A percentile compares a stretch with the other conserved stretches of the same genome.
Evolutionary conservation across 2,888 invertebrate genomes (phyloP).

Genomic region (Orchestes rusci): DNA sequence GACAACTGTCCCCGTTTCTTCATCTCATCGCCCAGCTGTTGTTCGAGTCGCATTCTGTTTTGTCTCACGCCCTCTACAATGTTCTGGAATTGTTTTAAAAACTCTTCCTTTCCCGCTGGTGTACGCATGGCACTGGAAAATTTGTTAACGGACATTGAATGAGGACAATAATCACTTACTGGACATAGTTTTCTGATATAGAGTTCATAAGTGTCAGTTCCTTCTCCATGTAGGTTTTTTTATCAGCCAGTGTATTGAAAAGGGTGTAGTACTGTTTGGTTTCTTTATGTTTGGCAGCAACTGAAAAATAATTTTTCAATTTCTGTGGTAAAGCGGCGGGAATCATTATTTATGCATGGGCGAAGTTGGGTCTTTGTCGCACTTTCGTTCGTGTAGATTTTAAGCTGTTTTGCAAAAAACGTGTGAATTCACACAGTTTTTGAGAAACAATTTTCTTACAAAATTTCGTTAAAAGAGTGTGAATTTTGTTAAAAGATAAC

Average conservation of each 20-base stretch:
- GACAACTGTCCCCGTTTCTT: constrained; percentile 56
- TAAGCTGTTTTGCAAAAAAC: no score
- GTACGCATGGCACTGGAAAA: constrained; percentile 64
- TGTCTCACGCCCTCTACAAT: constrained; percentile 87
- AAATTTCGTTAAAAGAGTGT: no score
- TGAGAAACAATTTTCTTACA: no score
- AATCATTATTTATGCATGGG: no score
- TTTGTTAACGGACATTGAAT: no score
- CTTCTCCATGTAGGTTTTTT: constrained; percentile 86
- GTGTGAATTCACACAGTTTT: no score
- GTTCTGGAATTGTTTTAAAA: constrained; percentile 81
- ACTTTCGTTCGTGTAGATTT: no score
- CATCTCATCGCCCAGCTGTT: constrained; percentile 58
- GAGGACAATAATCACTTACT: constrained; percentile 33
- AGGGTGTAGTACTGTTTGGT: constrained; percentile 96
- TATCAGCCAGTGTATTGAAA: constrained; percentile 92
- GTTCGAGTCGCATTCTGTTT: constrained; percentile 66
- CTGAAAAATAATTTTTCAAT: no score
- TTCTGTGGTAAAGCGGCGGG: no score
- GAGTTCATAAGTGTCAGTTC: constrained; percentile 84
- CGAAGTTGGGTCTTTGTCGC: no score
- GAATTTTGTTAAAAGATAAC: constrained; percentile 2
- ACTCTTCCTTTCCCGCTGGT: constrained; percentile 73
- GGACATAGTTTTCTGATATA: constrained; percentile 79
- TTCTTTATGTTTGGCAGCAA: constrained; percentile 91